Evolutionary conservation across 53 echinoderm and acorn worm species (phyloP), one percentile per base, ranked within the genome.

Genomic region (Holothuria leucospilota): DNA sequence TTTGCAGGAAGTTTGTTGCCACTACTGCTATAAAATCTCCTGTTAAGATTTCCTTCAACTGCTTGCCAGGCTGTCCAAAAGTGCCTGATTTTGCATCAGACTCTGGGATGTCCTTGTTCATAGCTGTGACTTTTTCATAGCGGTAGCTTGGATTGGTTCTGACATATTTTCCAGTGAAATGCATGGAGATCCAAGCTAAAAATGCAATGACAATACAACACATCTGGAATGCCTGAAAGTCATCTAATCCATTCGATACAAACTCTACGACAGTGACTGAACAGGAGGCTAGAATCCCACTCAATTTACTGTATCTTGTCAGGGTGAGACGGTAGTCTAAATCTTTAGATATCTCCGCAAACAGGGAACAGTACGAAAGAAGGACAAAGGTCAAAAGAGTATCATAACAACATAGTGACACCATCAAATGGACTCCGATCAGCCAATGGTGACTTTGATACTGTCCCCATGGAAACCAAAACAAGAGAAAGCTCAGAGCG

Each of bases 401-500:
- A 83, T 98, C 98, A 52, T 93, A 98, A 52, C 86, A 90, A 51
- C 91, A 95, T 21, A 98, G 71, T 12, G 93, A 71, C 30, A 95
- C 87, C 60, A 86, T 86, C 23, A 98, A 75, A 64, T 99, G 99
- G 2, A 99, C 46, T 6, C 99, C 99, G 11, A 73, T 82, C 30
- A 95, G n/a, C 99, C 95, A 95, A 23, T 89, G 75, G 34, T 82
- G 49, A n/a, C 59, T 80, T 26, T 53, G 59, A 20, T 98, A 98
- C 29, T 86, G 71, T 59, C 93, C 87, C 99, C 99, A 99, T 8
- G 99, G 92, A 87, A 99, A 99, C 99, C 99, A 99, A 2, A 95
- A 92, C 39, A 99, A 66, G 20, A 99, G 85, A 34, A 99, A 99
- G 69, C 93, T 90, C 21, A 99, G 2, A 8, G 89, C 92, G 64